Evolutionary conservation across 2,113 vertebrate genomes (phyloP), one percentile per base, ranked within the genome.

Genomic region (Phyllopteryx taeniolatus): DNA sequence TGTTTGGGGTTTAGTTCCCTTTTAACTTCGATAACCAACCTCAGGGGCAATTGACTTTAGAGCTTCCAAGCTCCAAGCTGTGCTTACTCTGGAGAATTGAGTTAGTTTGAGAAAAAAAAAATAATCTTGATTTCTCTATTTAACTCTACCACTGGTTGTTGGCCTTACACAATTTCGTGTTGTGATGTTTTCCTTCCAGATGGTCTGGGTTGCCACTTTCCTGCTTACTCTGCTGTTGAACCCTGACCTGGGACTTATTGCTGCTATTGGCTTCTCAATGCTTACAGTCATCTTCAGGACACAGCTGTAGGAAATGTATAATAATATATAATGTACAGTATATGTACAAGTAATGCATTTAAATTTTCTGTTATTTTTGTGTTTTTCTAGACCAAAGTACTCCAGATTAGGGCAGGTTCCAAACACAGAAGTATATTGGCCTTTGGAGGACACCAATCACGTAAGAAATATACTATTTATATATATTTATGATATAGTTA

Each of bases 261-360:
- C 78, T 6, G 85, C 96, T 0, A 91, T 98, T 20, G 94, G 57
- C 31, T 98, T 98, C 56, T 92, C 94, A 22, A 85, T 98, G 75
- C 88, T 98, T 81, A 95, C 94, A 0, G 92, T 98, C 84, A 95
- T 98, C 88, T 91, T 97, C 90, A 94, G 94, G 75, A 96, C 92
- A 0, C 96, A 98, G 82, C 89, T 95, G 96, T 98, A 86, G 91
- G 96, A 92, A 43, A 22, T 35, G 17, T 15, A 19, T 33, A 35
- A 33, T 60, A 8, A 17, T 31, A 31, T 14, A 39, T 39, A 5
- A 39, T 39, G 35, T 39, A 39, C 35, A 39, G 49, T 19, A 35
- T 17, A 31, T 35, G 15, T 39, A 20, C 19, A 42, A 39, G 20
- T 11, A 5, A 42, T 20, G 9, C 13, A 68, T 9, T 49, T 1